A percentile compares a stretch with the other conserved stretches of the same genome.
Evolutionary conservation across 2,888 invertebrate genomes (phyloP).

Genomic region (Aphidius colemani): DNA sequence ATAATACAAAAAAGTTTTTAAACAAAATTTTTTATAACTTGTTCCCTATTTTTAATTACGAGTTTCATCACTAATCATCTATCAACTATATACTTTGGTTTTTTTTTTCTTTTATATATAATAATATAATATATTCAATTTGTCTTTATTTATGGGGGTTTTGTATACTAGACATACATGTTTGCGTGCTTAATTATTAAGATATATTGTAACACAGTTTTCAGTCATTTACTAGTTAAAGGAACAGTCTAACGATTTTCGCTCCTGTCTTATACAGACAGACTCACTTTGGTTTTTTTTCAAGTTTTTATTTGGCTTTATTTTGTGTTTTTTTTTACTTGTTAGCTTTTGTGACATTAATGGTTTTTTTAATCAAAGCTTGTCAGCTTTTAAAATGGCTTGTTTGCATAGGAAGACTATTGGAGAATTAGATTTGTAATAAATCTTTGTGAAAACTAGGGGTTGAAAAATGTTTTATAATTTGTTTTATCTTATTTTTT

Average conservation of each 20-base stretch:
- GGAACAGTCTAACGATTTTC: conserved; percentile 34
- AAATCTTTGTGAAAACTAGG: conserved; percentile 10
- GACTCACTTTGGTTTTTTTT: neutral
- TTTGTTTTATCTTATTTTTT: conserved; percentile 4
- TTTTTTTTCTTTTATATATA: conserved; percentile 21
- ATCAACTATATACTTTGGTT: conserved; percentile 27
- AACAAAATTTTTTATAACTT: conserved; percentile 40
- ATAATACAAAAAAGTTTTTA: conserved; percentile 15
- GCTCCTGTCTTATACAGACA: neutral
- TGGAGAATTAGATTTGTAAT: conserved; percentile 7
- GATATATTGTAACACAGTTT: conserved; percentile 43
- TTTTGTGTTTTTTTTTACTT: no score
- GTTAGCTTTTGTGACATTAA: conserved; percentile 8
- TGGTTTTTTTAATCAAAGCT: neutral
- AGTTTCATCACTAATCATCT: conserved; percentile 37
- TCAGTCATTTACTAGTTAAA: conserved; percentile 47
- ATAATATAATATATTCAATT: conserved; percentile 17
- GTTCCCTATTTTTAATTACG: conserved; percentile 45
- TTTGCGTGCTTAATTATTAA: conserved; percentile 31
- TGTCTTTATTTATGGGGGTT: conserved; percentile 17
- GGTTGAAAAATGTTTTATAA: conserved; percentile 7
- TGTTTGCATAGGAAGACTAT: conserved; percentile 11
- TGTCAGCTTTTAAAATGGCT: neutral
- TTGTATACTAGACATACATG: conserved; percentile 24
- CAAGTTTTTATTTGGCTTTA: conserved; percentile 2